Base-by-base conservation (phyloP, 2,888 invertebrate genomes). In the Glomeris marginata region DNA sequence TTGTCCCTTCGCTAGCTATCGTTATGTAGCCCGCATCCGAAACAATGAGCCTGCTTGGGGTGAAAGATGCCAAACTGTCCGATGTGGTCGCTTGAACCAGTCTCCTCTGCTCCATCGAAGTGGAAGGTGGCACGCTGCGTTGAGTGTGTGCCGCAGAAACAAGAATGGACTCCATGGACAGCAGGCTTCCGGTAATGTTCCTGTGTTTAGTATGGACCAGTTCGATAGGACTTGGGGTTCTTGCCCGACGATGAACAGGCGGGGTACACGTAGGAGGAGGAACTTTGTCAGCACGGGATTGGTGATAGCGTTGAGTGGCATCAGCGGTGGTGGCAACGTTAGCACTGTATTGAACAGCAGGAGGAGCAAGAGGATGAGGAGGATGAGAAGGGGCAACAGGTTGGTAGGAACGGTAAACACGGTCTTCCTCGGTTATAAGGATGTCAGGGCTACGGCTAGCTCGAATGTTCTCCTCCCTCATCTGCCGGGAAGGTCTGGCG, bases 11-110 rank as follows among this genome's bases (percentile, higher is more conserved):
- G n/a, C 77, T 72, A 1, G 81, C 74, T 59, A 83, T 82, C 13
- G 81, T 81, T 54, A 83, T 75, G 64, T 82, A 83, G 1, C 83
- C 83, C 1, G 82, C 79, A 63, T 83, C 81, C 1, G 82, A 81
- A 47, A 83, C 81, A 51, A 83, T 75, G n/a, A 82, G 72, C 42
- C 70, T 72, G 36, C 71, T 72, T 0, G 74, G 66, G 36, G 41
- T 41, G 4, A 47, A 40, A 3, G 52, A 50, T 1, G 36, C 44
- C 10, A 41, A 16, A 20, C 49, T 50, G 15, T 50, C 46, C 28
- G 38, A 46, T 6, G 49, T 49, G 38, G 28, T 48, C 3, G 36
- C 42, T 5, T n/a, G 40, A 15, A 28, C 16, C 2, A 6, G 41
- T 21, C 41, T 41, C 13, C 38, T 15, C 11, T 44, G 18, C 15